Evolutionary conservation across 1,140 invertebrate species (phyloP).

Genomic region (Sminthurinus signatus): DNA sequence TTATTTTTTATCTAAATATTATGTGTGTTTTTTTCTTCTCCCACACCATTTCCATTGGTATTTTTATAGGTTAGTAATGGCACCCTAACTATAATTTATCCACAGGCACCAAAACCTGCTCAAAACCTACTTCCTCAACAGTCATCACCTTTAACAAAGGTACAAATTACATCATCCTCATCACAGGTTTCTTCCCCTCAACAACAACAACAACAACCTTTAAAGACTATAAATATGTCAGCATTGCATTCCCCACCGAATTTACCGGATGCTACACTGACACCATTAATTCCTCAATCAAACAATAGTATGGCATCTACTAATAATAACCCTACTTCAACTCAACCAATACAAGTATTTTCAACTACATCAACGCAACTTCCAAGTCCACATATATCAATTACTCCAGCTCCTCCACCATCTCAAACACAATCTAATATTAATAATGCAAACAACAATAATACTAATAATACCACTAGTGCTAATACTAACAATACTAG

Average conservation of each 20-base stretch:
- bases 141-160: conserved; percentile 28
- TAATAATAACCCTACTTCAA: conserved; percentile 15
- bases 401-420: conserved; percentile 31
- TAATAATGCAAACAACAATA: no score
- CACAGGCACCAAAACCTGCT: conserved; percentile 18
- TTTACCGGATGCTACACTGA: conserved; percentile 37
- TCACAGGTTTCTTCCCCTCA: background rate
- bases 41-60: background rate
- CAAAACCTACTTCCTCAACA: conserved; percentile 9
- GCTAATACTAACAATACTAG: background rate
- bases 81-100: conserved; percentile 12
- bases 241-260: conserved; percentile 36
- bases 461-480: no score
- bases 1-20: background rate
- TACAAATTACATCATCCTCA: conserved; percentile 14
- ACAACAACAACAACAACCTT: conserved; percentile 21
- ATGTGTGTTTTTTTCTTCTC: no score
- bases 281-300: conserved; percentile 33
- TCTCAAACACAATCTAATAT: background rate
- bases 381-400: conserved; percentile 38
- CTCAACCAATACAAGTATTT: conserved; percentile 32
- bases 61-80: conserved; percentile 13
- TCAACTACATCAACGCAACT: conserved; percentile 33
- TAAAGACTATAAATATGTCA: conserved; percentile 39
- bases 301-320: conserved; percentile 10